A percentile compares a stretch with the other conserved stretches of the same genome.
Evolutionary conservation across 1,140 invertebrate species (phyloP).

Genomic region (Pachypeltis micranthus): DNA sequence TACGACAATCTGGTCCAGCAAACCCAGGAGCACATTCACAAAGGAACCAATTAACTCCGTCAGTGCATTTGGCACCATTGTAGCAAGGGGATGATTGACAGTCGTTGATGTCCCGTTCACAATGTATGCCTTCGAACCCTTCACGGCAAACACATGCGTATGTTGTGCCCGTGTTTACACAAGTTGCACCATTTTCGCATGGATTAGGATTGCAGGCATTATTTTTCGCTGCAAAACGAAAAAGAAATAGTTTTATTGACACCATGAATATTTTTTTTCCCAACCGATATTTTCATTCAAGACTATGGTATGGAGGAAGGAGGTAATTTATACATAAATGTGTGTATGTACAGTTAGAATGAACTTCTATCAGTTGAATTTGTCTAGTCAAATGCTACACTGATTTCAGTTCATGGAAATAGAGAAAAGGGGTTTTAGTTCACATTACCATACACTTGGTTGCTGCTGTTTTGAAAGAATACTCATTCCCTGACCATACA

Average conservation of each 20-base stretch:
- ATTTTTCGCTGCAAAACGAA: constrained; percentile 37
- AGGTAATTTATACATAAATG: too few species aligned
- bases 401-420: too few species aligned
- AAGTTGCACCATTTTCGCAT: constrained; percentile 63
- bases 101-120: constrained; percentile 51
- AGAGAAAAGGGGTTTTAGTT: too few species aligned
- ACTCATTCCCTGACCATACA: too few species aligned
- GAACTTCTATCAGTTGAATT: too few species aligned
- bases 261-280: too few species aligned
- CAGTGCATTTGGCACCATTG: constrained; percentile 65
- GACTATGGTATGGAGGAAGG: too few species aligned
- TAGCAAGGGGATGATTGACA: constrained; percentile 52
- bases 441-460: too few species aligned
- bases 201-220: constrained; percentile 58
- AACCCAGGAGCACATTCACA: constrained; percentile 65
- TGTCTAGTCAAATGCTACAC: too few species aligned
- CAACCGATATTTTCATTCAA: too few species aligned
- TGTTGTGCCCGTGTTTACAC: constrained; percentile 53
- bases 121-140: constrained; percentile 49
- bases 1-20: constrained; percentile 52
- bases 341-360: too few species aligned
- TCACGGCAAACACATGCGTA: constrained; percentile 56
- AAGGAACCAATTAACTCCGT: constrained; percentile 65
- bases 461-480: too few species aligned
- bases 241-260: constrained; percentile 9